Evolutionary conservation across 2,113 vertebrate genomes (phyloP), one percentile per base, ranked within the genome.

Genomic region (Craseonycteris thonglongyai): DNA sequence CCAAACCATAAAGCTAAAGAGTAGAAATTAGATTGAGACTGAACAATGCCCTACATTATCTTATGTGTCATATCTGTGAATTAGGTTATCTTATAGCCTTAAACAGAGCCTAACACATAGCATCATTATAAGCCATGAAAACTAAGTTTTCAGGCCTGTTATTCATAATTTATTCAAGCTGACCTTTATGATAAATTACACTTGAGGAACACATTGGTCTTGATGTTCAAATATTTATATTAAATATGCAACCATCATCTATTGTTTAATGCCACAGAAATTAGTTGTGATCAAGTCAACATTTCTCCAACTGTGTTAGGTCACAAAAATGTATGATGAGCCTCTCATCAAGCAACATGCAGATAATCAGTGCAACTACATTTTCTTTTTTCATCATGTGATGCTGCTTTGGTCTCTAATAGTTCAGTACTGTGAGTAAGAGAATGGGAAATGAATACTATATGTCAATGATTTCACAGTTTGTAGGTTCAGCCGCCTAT

Each of bases 211-310:
- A 6, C 16, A 69, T 54, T 75, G 13, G 40, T 79, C 33, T 72
- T 92, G 22, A 81, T 68, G 22, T 59, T 91, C 74, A 92, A 79
- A 69, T 82, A 96, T 74, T 89, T 68, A 63, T 85, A 22, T 88
- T 96, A 59, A 87, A 92, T 16, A 63, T 81, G 10, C 2, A 68
- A 38, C 2, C 22, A 47, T n/a, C 54, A 75, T 40, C 28, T 56
- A 35, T 56, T 90, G 16, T 80, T 65, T 54, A 68, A 88, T 82
- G 35, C 30, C 49, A 93, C 3, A 95, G 58, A 91, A 93, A 82
- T 79, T 15, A 38, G 12, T 30, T 59, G 28, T 89, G 42, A 90
- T 92, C 61, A 87, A 38, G 40, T 94, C 63, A 86, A 22, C 15
- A 86, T 42, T 15, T 91, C 35, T 84, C 11, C 16, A 80, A 40